These are phyloP conservation scores for Therioaphis trifolii DNA, from an alignment of 2,888 invertebrate species.

Conservation along the genomic window DNA sequence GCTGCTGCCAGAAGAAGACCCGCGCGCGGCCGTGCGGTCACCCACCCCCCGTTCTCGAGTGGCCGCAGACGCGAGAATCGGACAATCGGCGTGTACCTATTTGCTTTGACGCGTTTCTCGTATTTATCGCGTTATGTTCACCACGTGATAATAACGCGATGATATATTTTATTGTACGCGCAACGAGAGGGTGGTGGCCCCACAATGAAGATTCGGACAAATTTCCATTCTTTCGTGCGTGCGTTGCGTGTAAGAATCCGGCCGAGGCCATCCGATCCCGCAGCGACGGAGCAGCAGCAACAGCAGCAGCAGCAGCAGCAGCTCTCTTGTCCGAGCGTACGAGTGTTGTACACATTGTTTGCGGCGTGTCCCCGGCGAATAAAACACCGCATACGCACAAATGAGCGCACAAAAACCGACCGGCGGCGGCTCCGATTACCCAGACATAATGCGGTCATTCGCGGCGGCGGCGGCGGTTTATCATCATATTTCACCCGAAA, in stretches of 20 bases:
- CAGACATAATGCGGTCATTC: constrained; percentile 45
- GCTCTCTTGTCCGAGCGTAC: no score
- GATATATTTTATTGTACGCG: neutral
- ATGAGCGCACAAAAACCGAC: constrained; percentile 37
- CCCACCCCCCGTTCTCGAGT: neutral
- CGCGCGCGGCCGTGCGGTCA: no score
- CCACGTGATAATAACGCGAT: no score
- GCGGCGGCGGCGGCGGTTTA: constrained; percentile 29
- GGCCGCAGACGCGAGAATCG: neutral
- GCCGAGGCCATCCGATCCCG: constrained; percentile 5
- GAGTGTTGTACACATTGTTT: no score
- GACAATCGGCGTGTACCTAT: neutral
- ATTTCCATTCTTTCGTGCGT: neutral
- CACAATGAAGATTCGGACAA: constrained; percentile 9
- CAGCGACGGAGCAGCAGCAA: no score
- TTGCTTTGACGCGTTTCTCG: neutral
- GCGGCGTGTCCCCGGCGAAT: neutral
- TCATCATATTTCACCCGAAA: constrained; percentile 54
- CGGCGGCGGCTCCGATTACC: constrained; percentile 47
- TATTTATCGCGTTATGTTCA: neutral
- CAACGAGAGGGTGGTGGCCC: no score
- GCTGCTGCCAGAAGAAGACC: no score
- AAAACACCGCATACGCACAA: neutral
- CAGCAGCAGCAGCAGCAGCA: no score
- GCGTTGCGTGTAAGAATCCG: neutral